Base-by-base conservation (phyloP, 2,888 invertebrate species). In the Cactoblastis cactorum region DNA sequence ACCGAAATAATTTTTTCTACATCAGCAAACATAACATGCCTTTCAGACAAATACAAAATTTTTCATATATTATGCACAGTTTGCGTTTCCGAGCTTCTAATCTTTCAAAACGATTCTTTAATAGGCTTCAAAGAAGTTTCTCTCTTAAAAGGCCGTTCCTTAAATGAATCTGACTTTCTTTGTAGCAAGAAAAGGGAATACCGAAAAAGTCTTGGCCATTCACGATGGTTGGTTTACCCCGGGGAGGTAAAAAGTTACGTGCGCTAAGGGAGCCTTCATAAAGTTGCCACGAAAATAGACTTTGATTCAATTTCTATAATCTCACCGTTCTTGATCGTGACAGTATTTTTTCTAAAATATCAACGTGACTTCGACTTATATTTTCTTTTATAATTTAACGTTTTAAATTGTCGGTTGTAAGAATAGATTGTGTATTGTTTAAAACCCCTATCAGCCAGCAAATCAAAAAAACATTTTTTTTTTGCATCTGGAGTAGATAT, bases 91-190 rank as follows among this genome's bases (percentile, higher is more conserved):
- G 67, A 68, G 72, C 66, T 56, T 67, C 65, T 74, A 72, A 76
- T 80, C 74, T 70, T 61, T 61, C 52, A 66, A 72, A 78, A 78
- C 74, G 77, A 73, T 74, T 77, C 73, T 76, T 76, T 81, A 80
- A 82, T 80, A 80, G 80, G 79, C 79, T 75, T 73, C 77, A 78
- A 77, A 80, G 77, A 81, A 80, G 65, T 81, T 80, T 78, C 64
- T 65, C 67, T 65, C 66, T 71, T 71, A 81, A 80, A 80, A 74
- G 71, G 69, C 65, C 72, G 74, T 77, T 78, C 75, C 73, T 78
- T 82, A 77, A 80, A 80, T 75, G 75, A 80, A 79, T 80, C 77
- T 75, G 72, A 73, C 74, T 80, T 80, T 77, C 79, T 81, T 80
- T 80, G 78, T 75, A 72, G 75, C 64, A 74, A 75, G 73, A 73